Percentiles rank a stretch among this genome's conserved stretches.
Evolutionary conservation across 2,888 invertebrate species (phyloP).

Genomic region (Tetheella fluctuosa): DNA sequence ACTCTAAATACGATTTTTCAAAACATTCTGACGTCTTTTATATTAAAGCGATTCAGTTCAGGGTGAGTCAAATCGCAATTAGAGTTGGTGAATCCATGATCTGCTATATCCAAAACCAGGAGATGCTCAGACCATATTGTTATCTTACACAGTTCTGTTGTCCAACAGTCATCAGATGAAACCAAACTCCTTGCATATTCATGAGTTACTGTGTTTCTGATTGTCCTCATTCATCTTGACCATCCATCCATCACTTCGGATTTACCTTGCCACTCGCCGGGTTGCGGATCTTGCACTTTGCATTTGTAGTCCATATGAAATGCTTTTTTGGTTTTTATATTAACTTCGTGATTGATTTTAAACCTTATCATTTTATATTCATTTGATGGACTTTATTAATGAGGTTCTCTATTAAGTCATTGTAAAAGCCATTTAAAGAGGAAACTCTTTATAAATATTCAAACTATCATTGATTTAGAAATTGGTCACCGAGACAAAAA

Average conservation of each 20-base stretch:
- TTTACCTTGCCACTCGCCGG: neutral
- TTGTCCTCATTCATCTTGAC: slow-evolving; percentile 35
- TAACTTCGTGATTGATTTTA: too few relatives aligned
- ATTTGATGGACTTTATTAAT: neutral
- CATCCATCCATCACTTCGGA: slow-evolving; percentile 36
- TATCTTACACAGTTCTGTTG: neutral
- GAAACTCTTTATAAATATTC: too few relatives aligned
- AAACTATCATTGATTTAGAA: too few relatives aligned
- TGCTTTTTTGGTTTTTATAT: neutral
- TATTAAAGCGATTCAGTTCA: too few relatives aligned
- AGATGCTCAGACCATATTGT: neutral
- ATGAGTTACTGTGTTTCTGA: neutral
- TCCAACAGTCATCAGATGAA: neutral
- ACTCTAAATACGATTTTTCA: too few relatives aligned
- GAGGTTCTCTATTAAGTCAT: neutral
- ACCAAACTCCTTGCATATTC: neutral
- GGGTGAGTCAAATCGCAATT: too few relatives aligned
- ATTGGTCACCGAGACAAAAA: too few relatives aligned
- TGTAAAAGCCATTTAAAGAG: too few relatives aligned
- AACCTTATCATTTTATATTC: too few relatives aligned
- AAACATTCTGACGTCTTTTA: too few relatives aligned
- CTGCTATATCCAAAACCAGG: neutral
- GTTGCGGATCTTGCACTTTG: slow-evolving; percentile 3
- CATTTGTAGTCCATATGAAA: neutral
- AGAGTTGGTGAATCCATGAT: too few relatives aligned